phyloP scores from a whole-genome alignment of 2,797 vertebrate genomes.

The Cryptoprocta ferox region DNA sequence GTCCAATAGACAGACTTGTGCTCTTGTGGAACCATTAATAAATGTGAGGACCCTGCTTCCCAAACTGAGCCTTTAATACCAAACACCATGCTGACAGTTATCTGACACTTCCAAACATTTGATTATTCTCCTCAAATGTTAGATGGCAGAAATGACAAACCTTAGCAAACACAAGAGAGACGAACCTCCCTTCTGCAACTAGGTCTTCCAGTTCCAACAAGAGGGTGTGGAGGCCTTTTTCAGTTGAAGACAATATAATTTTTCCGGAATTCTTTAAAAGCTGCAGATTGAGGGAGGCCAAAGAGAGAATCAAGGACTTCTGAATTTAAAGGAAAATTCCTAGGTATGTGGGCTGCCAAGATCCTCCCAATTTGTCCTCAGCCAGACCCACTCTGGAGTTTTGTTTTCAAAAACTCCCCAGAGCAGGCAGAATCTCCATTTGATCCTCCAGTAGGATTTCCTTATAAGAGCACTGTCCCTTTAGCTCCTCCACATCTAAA shows the following conservation, averaged over 20 bases:
- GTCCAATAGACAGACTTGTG: background rate
- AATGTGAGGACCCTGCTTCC: background rate
- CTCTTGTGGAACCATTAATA: background rate
- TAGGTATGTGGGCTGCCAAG: background rate
- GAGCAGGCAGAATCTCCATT: background rate
- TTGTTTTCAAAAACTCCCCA: background rate
- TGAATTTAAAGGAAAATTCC: background rate
- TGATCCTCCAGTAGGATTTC: background rate
- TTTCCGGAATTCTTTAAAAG: background rate
- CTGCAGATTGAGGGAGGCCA: background rate
- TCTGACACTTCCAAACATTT: background rate
- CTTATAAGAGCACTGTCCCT: background rate
- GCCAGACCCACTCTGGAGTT: background rate
- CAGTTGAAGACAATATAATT: background rate
- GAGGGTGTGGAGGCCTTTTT: background rate
- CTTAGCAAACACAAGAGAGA: background rate
- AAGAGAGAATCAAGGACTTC: background rate
- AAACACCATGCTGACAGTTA: background rate
- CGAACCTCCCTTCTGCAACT: background rate
- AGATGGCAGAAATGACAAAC: background rate
- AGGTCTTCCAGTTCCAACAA: background rate
- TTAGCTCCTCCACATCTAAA: background rate
- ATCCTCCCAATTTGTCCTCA: background rate
- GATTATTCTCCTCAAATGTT: background rate
- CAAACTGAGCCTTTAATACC: background rate